These are phyloP conservation scores for Siniperca undulata DNA, from an alignment of 2,797 vertebrate species.

Conservation along the genomic window DNA sequence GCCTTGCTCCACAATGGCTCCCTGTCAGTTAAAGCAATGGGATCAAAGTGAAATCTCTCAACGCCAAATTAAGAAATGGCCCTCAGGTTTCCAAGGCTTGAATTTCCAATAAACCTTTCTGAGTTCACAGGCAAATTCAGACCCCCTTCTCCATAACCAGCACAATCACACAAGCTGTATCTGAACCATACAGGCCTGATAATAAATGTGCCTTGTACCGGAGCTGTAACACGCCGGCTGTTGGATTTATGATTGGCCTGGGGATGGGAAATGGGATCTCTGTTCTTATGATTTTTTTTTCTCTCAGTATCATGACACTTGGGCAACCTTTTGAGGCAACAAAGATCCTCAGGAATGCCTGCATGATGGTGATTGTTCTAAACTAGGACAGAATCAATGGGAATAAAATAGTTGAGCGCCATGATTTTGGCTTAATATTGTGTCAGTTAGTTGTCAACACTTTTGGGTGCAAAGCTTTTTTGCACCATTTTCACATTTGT, in stretches of 20 bases:
- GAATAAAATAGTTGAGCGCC: neutral
- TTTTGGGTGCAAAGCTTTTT: neutral
- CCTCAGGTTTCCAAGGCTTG: slow-evolving; percentile 44
- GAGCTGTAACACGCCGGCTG: slow-evolving; percentile 4
- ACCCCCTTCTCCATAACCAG: neutral
- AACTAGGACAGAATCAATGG: slow-evolving; percentile 9
- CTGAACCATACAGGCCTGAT: slow-evolving; percentile 9
- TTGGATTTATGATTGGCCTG: slow-evolving; percentile 48
- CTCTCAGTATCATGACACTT: slow-evolving; percentile 9
- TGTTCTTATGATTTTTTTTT: slow-evolving; percentile 4
- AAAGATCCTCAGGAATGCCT: neutral
- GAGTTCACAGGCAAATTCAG: slow-evolving; percentile 18
- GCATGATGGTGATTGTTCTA: neutral
- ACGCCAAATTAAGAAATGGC: slow-evolving; percentile 42
- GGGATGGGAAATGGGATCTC: slow-evolving; percentile 35
- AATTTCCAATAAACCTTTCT: slow-evolving; percentile 47
- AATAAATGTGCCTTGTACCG: slow-evolving; percentile 28
- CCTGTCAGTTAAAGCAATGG: slow-evolving; percentile 42
- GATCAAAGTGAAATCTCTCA: slow-evolving; percentile 60
- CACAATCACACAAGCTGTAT: slow-evolving; percentile 25
- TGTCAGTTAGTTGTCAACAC: neutral
- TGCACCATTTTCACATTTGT: neutral
- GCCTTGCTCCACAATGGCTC: slow-evolving; percentile 30
- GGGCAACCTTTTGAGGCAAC: slow-evolving; percentile 20
- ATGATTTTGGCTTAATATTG: neutral